phyloP scores from a whole-genome alignment of 92 coral and sea anemone genomes.

The Bergia sp. region DNA sequence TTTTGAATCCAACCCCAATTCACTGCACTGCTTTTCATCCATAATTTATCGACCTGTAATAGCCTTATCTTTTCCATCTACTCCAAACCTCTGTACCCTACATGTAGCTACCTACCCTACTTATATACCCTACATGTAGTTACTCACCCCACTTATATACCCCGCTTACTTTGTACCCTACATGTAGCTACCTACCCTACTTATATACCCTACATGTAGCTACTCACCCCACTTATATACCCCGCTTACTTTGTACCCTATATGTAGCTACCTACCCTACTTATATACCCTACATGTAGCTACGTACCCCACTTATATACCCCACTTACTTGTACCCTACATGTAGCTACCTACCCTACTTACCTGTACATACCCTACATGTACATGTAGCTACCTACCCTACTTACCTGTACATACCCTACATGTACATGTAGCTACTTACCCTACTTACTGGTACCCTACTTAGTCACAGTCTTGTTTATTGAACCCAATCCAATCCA shows the following conservation, averaged over 20 bases:
- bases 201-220: background rate
- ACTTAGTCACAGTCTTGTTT: too few relatives aligned
- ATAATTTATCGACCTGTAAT: background rate
- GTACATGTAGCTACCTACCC: too few relatives aligned
- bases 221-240: background rate
- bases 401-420: too few relatives aligned
- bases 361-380: too few relatives aligned
- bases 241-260: background rate
- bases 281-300: background rate
- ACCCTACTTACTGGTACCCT: background rate
- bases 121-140: background rate
- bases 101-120: background rate
- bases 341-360: background rate
- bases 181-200: background rate
- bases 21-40: background rate
- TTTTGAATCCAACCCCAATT: background rate
- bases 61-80: too few relatives aligned
- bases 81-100: background rate
- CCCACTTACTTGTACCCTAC: background rate
- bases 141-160: too few relatives aligned
- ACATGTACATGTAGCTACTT: background rate
- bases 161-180: too few relatives aligned
- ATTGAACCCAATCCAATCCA: background rate
- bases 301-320: too few relatives aligned
- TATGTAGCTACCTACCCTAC: background rate